A percentile compares a stretch with the other conserved stretches of the same genome.
Conservation (phyloP, 1,140 invertebrate species). For the Caenorhabditis inopinata region DNA sequence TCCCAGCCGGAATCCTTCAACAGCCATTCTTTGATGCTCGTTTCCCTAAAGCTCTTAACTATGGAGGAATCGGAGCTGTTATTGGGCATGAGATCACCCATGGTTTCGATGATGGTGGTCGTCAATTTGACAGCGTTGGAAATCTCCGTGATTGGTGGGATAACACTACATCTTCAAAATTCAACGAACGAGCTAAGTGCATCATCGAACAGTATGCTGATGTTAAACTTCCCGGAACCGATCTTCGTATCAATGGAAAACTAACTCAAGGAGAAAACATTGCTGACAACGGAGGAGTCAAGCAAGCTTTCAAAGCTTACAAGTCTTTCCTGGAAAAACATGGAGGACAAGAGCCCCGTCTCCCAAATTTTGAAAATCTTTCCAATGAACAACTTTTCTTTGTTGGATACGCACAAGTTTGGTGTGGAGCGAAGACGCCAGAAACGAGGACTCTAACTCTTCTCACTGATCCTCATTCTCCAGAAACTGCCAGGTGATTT, state of each 20-base stretch:
- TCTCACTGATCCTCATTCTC: constrained; percentile 78
- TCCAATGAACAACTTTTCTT: constrained; percentile 67
- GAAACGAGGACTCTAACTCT: constrained; percentile 68
- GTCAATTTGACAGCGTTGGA: constrained; percentile 85
- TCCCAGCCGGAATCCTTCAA: constrained; percentile 74
- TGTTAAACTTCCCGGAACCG: constrained; percentile 44
- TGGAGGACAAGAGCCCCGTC: constrained; percentile 53
- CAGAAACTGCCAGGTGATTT: constrained; percentile 61
- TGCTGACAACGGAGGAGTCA: constrained; percentile 69
- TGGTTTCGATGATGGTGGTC: constrained; percentile 68
- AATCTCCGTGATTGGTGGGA: constrained; percentile 84
- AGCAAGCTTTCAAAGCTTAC: constrained; percentile 67
- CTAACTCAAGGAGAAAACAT: constrained; percentile 69
- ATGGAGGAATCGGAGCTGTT: constrained; percentile 69
- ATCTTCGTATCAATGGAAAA: constrained; percentile 67
- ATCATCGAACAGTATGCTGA: constrained; percentile 82
- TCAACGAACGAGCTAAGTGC: constrained; percentile 77
- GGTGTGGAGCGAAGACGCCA: constrained; percentile 51
- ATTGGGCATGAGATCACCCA: constrained; percentile 71
- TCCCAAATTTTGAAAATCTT: constrained; percentile 64
- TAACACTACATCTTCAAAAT: constrained; percentile 38
- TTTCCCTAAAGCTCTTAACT: constrained; percentile 67
- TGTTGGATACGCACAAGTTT: constrained; percentile 67
- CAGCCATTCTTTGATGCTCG: constrained; percentile 71
- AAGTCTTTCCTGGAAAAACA: constrained; percentile 62